These are phyloP conservation scores for Prietella phreatophila DNA, from an alignment of 2,113 vertebrate species.

Conservation along the genomic window DNA sequence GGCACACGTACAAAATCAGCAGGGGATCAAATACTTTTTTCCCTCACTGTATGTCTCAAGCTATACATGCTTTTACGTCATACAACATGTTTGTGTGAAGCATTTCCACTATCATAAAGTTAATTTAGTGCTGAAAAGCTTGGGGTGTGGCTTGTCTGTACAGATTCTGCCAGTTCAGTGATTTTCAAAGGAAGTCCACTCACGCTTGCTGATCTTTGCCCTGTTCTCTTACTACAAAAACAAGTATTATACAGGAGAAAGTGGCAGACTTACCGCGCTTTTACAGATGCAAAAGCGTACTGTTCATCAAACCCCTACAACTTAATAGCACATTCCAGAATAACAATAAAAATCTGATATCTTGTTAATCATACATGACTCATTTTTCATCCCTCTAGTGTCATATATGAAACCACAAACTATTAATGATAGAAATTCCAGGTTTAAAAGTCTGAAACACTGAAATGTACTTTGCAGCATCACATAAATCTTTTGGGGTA, in stretches of 20 bases:
- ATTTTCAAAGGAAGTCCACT: constrained; percentile 11
- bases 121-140: background rate
- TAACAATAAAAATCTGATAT: background rate
- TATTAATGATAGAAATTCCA: background rate
- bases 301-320: background rate
- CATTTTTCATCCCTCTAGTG: background rate
- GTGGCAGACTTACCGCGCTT: background rate
- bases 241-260: background rate
- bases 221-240: constrained; percentile 8
- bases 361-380: background rate
- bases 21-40: too few relatives aligned
- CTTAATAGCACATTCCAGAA: background rate
- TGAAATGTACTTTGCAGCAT: background rate
- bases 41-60: too few relatives aligned
- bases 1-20: too few relatives aligned
- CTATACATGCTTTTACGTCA: background rate
- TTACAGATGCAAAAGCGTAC: background rate
- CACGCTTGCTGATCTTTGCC: constrained; percentile 6
- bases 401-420: background rate
- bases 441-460: background rate
- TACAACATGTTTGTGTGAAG: background rate
- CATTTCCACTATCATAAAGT: background rate
- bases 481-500: background rate
- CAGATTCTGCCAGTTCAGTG: background rate
- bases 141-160: background rate